These are phyloP conservation scores for Sphaerophoria taeniata DNA, from an alignment of 2,888 invertebrate genomes.

Conservation along the genomic window DNA sequence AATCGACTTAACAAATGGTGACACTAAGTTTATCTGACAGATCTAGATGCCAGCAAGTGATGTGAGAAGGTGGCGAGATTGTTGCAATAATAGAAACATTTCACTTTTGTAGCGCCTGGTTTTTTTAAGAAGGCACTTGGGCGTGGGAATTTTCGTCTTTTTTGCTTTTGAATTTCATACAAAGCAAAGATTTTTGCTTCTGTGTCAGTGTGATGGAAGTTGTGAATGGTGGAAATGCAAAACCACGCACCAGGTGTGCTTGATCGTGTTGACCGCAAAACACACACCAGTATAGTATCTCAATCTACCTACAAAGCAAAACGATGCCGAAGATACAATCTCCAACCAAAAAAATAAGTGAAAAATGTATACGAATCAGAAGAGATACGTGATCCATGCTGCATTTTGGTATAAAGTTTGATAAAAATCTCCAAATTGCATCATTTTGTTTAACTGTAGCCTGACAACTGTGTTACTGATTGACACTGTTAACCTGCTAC, in stretches of 20 bases:
- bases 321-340: constrained; percentile 61
- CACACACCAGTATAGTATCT: constrained; percentile 30
- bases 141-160: constrained; percentile 46
- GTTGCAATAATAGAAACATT: constrained; percentile 43
- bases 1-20: constrained; percentile 55
- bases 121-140: background rate
- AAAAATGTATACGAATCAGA: constrained; percentile 34
- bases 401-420: constrained; percentile 32
- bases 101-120: constrained; percentile 18
- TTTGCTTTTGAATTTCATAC: background rate
- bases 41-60: constrained; percentile 68
- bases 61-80: constrained; percentile 63
- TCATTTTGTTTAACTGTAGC: constrained; percentile 47
- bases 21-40: constrained; percentile 66
- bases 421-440: constrained; percentile 71
- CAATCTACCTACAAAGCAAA: constrained; percentile 35
- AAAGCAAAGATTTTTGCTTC: background rate
- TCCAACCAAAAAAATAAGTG: constrained; percentile 2
- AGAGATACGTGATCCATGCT: constrained; percentile 68
- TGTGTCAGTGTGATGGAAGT: background rate
- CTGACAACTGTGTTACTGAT: constrained; percentile 73
- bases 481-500: constrained; percentile 50
- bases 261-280: constrained; percentile 72
- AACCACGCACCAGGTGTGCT: constrained; percentile 56
- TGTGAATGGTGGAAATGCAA: constrained; percentile 5